Conservation (phyloP, 2,113 vertebrate genomes). For the Perca fluviatilis region DNA sequence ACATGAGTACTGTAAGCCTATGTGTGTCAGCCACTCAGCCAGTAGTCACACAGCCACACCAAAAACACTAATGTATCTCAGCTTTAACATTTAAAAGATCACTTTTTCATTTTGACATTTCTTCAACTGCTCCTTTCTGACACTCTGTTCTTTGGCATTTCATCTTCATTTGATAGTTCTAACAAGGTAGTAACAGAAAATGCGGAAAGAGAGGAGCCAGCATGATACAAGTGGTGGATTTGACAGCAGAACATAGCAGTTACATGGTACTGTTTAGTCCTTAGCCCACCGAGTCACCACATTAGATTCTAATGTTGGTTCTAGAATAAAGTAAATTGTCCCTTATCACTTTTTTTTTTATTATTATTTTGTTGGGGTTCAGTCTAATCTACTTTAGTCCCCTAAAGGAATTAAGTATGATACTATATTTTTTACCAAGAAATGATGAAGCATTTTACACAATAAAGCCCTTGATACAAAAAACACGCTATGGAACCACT, state of each 20-base stretch:
- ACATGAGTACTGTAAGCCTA: conserved; percentile 38
- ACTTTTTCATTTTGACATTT: conserved; percentile 34
- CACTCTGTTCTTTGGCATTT: conserved; percentile 8
- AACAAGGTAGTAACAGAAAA: not conserved
- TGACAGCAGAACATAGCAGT: conserved; percentile 3
- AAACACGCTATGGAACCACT: not conserved
- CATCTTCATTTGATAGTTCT: not conserved
- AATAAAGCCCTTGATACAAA: not conserved
- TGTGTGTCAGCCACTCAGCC: conserved; percentile 53
- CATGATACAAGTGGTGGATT: not conserved
- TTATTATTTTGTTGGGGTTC: not conserved
- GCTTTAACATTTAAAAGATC: conserved; percentile 25
- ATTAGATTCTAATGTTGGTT: too few relatives aligned
- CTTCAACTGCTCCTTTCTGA: not conserved
- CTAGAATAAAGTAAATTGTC: not conserved
- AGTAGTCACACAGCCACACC: conserved; percentile 21
- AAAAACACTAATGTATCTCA: conserved; percentile 23
- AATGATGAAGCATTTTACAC: conserved; percentile 2
- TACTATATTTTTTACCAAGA: not conserved
- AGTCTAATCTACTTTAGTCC: not conserved
- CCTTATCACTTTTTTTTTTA: not conserved
- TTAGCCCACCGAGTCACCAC: not conserved
- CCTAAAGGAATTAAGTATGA: not conserved
- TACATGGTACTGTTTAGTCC: not conserved
- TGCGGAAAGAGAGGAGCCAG: not conserved